phyloP scores from a whole-genome alignment of 1,140 invertebrate genomes.

The Melanaphis sacchari region DNA sequence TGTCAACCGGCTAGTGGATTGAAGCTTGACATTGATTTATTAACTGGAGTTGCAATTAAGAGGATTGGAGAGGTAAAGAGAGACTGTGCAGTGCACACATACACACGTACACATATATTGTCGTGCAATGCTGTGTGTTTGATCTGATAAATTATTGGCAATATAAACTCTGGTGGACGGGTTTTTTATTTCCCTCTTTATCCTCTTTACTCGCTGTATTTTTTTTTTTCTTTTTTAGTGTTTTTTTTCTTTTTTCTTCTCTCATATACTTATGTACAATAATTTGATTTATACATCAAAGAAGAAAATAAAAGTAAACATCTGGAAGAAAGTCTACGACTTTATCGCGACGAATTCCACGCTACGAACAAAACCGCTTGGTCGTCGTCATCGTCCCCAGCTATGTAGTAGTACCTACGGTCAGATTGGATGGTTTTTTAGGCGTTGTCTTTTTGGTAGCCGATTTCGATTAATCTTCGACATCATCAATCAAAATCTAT shows the following conservation, averaged over 20 bases:
- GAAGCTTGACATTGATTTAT: constrained; percentile 53
- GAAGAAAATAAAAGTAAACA: neutral
- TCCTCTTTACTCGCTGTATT: neutral
- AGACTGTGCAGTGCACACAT: neutral
- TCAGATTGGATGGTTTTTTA: constrained; percentile 14
- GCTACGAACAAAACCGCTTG: neutral
- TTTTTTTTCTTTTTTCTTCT: neutral
- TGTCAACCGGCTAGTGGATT: constrained; percentile 42
- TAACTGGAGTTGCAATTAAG: constrained; percentile 49
- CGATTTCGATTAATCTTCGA: constrained; percentile 56
- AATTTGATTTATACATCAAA: constrained; percentile 42
- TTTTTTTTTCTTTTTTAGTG: neutral
- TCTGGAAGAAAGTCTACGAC: neutral
- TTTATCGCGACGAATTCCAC: constrained; percentile 16
- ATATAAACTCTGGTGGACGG: constrained; percentile 34
- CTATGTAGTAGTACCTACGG: neutral
- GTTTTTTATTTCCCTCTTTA: constrained; percentile 21
- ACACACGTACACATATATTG: neutral
- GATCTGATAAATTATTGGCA: constrained; percentile 57
- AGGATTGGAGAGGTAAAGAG: constrained; percentile 26
- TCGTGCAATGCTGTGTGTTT: neutral
- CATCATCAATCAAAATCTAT: constrained; percentile 58
- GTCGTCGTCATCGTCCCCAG: neutral
- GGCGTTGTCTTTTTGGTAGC: constrained; percentile 57
- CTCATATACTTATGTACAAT: neutral